These are phyloP conservation scores for Brachionus manjavacas DNA, from an alignment of 1,140 invertebrate genomes.

Conservation along the genomic window DNA sequence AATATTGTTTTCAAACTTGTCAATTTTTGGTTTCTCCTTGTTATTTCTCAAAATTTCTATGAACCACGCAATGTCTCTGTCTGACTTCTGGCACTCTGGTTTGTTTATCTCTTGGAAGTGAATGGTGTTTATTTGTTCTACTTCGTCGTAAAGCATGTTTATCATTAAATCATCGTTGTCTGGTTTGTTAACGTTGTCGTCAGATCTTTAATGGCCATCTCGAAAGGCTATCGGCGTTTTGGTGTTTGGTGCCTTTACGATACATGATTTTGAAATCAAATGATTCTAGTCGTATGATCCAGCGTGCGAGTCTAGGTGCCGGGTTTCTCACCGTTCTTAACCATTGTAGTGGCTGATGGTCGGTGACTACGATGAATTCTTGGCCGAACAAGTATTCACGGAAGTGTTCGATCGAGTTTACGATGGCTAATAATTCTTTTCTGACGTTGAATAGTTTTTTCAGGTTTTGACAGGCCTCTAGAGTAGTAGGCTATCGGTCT, in stretches of 20 bases:
- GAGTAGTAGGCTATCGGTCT: not conserved
- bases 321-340: slow-evolving; percentile 48
- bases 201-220: no score
- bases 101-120: not conserved
- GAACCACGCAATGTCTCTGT: no score
- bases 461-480: slow-evolving; percentile 45
- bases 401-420: slow-evolving; percentile 55
- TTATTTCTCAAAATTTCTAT: no score
- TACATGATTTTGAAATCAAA: slow-evolving; percentile 14
- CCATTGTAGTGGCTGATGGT: slow-evolving; percentile 57
- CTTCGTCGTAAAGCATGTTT: no score
- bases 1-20: no score
- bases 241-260: not conserved
- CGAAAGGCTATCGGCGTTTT: not conserved
- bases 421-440: slow-evolving; percentile 53
- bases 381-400: slow-evolving; percentile 55
- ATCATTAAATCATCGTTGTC: no score
- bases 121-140: slow-evolving; percentile 1
- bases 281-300: not conserved
- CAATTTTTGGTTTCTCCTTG: no score
- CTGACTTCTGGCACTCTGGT: not conserved
- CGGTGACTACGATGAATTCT: slow-evolving; percentile 56
- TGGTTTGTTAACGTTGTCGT: no score
- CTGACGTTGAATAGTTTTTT: slow-evolving; percentile 48
- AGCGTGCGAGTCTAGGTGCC: not conserved